Conservation (phyloP, 2,113 vertebrate genomes). For the Pangasianodon hypophthalmus region DNA sequence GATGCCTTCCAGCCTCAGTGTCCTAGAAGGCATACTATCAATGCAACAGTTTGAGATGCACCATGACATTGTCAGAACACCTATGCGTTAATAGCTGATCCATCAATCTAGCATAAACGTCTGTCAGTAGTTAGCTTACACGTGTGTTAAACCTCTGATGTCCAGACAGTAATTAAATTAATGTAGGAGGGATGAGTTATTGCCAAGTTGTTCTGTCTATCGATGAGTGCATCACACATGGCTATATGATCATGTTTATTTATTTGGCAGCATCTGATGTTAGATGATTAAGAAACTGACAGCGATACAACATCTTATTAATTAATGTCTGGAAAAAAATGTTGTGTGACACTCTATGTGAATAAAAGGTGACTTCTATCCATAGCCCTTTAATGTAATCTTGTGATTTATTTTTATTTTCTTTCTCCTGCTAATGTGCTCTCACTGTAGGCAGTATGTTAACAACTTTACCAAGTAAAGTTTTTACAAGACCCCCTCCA, state of each 20-base stretch:
- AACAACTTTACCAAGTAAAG: not conserved
- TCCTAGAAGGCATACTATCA: not conserved
- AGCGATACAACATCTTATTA: not conserved
- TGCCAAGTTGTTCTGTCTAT: not conserved
- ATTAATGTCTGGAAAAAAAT: not conserved
- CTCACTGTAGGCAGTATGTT: not conserved
- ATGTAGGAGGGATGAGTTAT: not conserved
- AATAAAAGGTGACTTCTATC: not conserved
- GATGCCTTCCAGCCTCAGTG: not conserved
- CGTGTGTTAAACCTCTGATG: not conserved
- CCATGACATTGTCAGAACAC: not conserved
- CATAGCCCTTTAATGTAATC: not conserved
- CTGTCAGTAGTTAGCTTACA: not conserved
- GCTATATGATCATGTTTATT: conserved; percentile 1
- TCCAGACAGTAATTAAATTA: not conserved
- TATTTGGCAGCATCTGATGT: not conserved
- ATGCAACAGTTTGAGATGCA: not conserved
- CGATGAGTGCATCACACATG: not conserved
- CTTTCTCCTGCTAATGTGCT: not conserved
- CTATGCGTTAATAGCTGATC: not conserved
- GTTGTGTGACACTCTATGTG: not conserved
- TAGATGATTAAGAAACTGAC: not conserved
- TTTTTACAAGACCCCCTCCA: not conserved
- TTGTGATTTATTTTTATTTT: conserved; percentile 1
- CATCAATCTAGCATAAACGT: not conserved